Conservation (phyloP, 2,113 vertebrate genomes). For the Mellivora capensis region DNA sequence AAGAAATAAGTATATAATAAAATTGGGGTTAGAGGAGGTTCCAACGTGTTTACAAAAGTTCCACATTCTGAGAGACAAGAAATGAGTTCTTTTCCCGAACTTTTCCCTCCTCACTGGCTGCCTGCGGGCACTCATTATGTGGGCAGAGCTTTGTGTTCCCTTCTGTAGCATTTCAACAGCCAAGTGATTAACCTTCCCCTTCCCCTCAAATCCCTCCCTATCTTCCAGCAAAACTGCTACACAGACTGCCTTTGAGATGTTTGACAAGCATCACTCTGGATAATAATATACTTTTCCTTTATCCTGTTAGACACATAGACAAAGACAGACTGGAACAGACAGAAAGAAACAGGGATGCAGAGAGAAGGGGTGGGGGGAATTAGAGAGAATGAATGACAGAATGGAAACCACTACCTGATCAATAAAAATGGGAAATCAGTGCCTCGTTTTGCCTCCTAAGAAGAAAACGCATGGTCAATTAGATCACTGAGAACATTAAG, state of each 20-base stretch:
- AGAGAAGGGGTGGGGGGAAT: neutral
- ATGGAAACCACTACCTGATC: neutral
- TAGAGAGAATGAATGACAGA: neutral
- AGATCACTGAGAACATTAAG: conserved; percentile 72
- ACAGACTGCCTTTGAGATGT: conserved; percentile 75
- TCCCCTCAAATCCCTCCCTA: conserved; percentile 72
- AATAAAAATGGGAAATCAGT: conserved; percentile 68
- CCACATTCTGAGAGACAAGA: conserved; percentile 42
- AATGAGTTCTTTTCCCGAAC: conserved; percentile 64
- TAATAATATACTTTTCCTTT: conserved; percentile 67
- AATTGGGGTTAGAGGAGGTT: neutral
- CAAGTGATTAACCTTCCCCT: conserved; percentile 16
- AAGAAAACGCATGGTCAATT: conserved; percentile 72
- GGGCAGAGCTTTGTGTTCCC: conserved; percentile 17
- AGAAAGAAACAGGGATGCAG: neutral
- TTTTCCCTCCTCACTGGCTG: conserved; percentile 64
- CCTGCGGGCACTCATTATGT: conserved; percentile 57
- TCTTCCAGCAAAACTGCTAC: conserved; percentile 72
- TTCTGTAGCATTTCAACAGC: conserved; percentile 41
- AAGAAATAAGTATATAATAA: conserved; percentile 2
- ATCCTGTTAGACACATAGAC: conserved; percentile 7
- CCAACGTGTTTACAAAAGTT: conserved; percentile 62
- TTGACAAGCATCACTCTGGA: conserved; percentile 79
- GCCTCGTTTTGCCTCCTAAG: conserved; percentile 69
- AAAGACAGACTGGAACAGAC: neutral